These are phyloP conservation scores for Clarias batrachus DNA, from an alignment of 2,113 vertebrate species.

Conservation along the genomic window DNA sequence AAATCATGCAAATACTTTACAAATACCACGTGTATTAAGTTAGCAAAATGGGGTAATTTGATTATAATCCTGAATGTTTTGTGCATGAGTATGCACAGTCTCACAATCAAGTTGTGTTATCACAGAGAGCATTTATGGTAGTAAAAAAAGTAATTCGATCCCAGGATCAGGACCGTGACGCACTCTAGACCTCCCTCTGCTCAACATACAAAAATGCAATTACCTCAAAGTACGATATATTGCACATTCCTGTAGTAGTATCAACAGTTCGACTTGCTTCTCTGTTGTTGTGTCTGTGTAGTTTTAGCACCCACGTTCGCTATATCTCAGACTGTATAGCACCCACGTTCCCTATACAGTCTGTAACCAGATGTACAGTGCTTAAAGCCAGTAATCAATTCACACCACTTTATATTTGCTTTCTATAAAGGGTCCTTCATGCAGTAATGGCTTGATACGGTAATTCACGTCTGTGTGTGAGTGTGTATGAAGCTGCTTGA, in stretches of 20 bases:
- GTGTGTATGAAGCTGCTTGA: neutral
- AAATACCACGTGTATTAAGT: neutral
- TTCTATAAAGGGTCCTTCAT: neutral
- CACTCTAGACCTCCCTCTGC: neutral
- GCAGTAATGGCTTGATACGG: conserved; percentile 17
- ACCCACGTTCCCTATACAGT: neutral
- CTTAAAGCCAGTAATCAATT: neutral
- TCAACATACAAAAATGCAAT: neutral
- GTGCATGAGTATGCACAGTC: neutral
- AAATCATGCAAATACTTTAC: neutral
- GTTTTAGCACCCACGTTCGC: neutral
- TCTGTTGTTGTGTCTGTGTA: neutral
- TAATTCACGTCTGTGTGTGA: conserved; percentile 6
- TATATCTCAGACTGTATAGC: neutral
- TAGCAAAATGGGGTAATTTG: neutral
- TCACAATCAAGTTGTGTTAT: conserved; percentile 3
- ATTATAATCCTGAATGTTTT: neutral
- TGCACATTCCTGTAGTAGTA: neutral
- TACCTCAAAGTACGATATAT: no score
- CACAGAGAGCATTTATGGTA: neutral
- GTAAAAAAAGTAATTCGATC: neutral
- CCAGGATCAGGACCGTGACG: neutral
- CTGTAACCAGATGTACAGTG: neutral
- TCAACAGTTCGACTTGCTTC: neutral
- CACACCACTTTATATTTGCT: neutral